Conservation (phyloP, 2,797 vertebrate genomes). For the Neopelma chrysocephalum region DNA sequence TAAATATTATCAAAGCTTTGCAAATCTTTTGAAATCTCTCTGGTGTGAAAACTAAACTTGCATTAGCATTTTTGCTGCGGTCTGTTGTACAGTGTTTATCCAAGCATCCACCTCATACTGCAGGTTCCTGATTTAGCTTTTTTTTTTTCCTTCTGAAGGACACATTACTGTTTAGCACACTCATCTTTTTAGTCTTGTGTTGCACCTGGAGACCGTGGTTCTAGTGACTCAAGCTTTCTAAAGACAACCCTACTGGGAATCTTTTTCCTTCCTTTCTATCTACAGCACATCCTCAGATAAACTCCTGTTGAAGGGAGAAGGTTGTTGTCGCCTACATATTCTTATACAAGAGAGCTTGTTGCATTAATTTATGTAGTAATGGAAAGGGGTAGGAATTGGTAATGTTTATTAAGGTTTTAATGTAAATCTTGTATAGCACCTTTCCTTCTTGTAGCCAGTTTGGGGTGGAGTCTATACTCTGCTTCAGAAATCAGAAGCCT, state of each 20-base stretch:
- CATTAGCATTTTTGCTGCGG: background rate
- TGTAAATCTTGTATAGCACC: background rate
- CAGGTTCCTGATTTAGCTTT: background rate
- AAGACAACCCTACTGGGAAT: background rate
- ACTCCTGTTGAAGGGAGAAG: background rate
- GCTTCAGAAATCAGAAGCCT: background rate
- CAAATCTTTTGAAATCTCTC: constrained; percentile 47
- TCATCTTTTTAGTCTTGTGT: background rate
- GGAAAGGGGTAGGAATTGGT: background rate
- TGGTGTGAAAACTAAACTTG: constrained; percentile 18
- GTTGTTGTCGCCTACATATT: background rate
- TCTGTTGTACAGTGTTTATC: background rate
- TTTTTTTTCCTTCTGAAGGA: background rate
- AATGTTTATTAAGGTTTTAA: background rate
- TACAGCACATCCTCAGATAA: background rate
- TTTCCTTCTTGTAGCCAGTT: background rate
- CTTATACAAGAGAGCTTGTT: background rate
- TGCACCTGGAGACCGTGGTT: background rate
- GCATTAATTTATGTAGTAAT: background rate
- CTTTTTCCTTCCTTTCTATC: background rate
- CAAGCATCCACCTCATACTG: background rate
- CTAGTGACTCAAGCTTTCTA: background rate
- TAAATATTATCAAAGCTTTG: constrained; percentile 64
- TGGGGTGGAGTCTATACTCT: background rate
- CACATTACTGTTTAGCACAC: accelerated